phyloP scores from a whole-genome alignment of 2,797 vertebrate genomes.

The Epinephelus coioides region DNA sequence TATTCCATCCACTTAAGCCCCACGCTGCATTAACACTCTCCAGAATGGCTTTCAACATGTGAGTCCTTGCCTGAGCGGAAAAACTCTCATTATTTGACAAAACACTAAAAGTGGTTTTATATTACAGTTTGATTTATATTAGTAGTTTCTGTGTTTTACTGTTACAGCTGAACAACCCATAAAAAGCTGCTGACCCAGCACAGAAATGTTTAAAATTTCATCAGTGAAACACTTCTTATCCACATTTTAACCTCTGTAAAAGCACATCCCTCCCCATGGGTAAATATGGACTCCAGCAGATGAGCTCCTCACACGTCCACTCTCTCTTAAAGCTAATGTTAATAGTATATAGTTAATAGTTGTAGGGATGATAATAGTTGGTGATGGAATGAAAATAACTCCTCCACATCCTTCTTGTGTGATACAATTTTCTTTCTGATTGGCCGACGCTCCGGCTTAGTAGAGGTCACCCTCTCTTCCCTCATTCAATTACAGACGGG shows the following conservation, averaged over 20 bases:
- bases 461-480: conserved; percentile 68
- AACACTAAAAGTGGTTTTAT: conserved; percentile 65
- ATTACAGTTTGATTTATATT: conserved; percentile 65
- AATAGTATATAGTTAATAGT: conserved; percentile 64
- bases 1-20: conserved; percentile 9
- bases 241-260: conserved; percentile 56
- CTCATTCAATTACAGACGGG: conserved; percentile 73
- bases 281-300: conserved; percentile 71
- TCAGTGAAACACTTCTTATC: conserved; percentile 54
- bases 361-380: conserved; percentile 52
- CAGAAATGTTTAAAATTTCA: conserved; percentile 59
- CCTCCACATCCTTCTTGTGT: conserved; percentile 41
- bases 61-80: conserved; percentile 28
- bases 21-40: conserved; percentile 4
- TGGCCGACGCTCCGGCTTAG: conserved; percentile 51
- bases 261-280: conserved; percentile 54
- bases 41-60: conserved; percentile 28
- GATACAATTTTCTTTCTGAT: conserved; percentile 60
- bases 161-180: conserved; percentile 51
- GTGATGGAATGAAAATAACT: conserved; percentile 65
- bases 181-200: conserved; percentile 67
- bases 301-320: conserved; percentile 37
- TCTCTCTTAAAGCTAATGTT: conserved; percentile 67
- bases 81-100: conserved; percentile 54
- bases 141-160: conserved; percentile 60